Evolutionary conservation across 1,140 invertebrate genomes (phyloP), one percentile per base, ranked within the genome.

Genomic region (Papilio aristodemus): DNA sequence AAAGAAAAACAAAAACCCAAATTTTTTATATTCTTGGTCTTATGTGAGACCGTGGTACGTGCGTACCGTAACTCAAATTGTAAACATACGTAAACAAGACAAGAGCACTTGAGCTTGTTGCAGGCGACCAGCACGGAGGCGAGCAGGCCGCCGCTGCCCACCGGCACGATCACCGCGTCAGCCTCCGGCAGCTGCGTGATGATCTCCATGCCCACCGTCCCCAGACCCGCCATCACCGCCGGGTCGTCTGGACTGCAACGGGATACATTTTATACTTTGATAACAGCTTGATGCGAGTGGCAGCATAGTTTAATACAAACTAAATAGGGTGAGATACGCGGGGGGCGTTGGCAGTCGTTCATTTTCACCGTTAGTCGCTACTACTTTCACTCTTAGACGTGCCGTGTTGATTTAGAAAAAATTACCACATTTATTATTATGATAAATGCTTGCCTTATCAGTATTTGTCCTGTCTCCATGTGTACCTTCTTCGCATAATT

Each of bases 101-200:
- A 89, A 22, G 89, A 85, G 70, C 87, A 89, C 70, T 91, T 91
- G 8, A 89, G 81, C 66, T 86, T 87, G 76, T 89, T 91, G 76
- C 86, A 89, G 22, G 87, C 87, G 10, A 91, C 81, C 36, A 89
- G 72, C 1, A 85, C 78, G 10, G 77, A 76, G 0, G 89, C 89
- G 0, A 91, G 79, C 25, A 89, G 66, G 0, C 72, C 78, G 1
- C 89, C 87, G 1, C 69, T 62, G 0, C 77, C 77, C 13, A 85
- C 87, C 0, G 89, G 89, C 27, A 89, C 86, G 38, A 91, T 85
- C 25, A 91, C 82, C 0, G 86, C 87, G 68, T 91, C 87, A 0
- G 81, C 73, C 62, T 89, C 89, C 4, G 89, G 89, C n/a, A 91
- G 71, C 70, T 91, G 89, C 11, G 83, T 86, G 9, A 91, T 80